Evolutionary conservation across 2,888 invertebrate genomes (phyloP).

Genomic region (Graphium colonna): DNA sequence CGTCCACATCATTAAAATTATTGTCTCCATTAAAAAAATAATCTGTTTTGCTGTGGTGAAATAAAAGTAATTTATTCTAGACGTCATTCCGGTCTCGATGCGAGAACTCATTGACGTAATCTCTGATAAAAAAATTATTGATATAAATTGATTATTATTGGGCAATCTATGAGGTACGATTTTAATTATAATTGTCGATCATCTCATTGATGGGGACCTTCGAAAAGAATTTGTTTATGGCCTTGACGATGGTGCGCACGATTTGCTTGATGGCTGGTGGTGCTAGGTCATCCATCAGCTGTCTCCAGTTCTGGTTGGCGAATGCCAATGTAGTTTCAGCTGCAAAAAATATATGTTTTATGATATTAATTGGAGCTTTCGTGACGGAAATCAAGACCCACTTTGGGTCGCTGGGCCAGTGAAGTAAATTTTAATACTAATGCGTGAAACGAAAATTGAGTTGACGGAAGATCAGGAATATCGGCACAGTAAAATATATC

Average conservation of each 20-base stretch:
- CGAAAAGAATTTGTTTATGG: constrained; percentile 68
- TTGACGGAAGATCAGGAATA: no score
- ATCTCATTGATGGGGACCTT: constrained; percentile 47
- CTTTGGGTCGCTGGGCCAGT: no score
- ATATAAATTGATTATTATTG: neutral
- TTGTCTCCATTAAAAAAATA: no score
- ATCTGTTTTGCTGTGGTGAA: no score
- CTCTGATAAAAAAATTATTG: neutral
- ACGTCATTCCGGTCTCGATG: neutral
- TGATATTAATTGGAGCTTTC: no score
- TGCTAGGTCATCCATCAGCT: constrained; percentile 71
- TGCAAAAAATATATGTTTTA: no score
- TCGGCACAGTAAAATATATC: no score
- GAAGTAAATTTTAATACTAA: no score
- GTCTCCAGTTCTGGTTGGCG: constrained; percentile 70
- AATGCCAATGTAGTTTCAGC: constrained; percentile 65
- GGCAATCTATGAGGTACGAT: neutral
- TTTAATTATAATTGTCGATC: constrained; percentile 42
- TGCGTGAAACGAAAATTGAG: no score
- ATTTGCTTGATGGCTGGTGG: constrained; percentile 72
- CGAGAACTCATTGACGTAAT: neutral
- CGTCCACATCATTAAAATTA: no score
- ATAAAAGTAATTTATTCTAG: neutral
- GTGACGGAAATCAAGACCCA: no score
- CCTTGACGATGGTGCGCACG: constrained; percentile 56